These are phyloP conservation scores for Tadarida brasiliensis DNA, from an alignment of 2,797 vertebrate genomes.

Conservation along the genomic window DNA sequence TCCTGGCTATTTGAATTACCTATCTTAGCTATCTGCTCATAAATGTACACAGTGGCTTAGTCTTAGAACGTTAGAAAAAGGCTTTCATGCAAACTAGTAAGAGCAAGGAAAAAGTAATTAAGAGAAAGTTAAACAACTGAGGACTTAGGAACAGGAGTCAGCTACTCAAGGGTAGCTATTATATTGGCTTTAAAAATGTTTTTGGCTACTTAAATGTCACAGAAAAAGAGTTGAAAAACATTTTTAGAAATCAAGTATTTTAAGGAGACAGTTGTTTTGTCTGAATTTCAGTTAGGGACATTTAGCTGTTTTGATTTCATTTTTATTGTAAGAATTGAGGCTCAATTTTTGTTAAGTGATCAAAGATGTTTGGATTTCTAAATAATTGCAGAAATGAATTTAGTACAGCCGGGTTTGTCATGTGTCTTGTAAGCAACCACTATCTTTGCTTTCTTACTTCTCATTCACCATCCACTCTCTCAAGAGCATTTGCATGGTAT, in stretches of 20 bases:
- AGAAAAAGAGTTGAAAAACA: slow-evolving; percentile 8
- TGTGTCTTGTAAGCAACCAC: background rate
- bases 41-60: background rate
- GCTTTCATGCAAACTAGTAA: background rate
- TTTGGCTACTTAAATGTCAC: slow-evolving; percentile 23
- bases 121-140: slow-evolving; percentile 8
- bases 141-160: background rate
- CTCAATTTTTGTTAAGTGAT: background rate
- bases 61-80: background rate
- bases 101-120: slow-evolving; percentile 17
- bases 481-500: background rate
- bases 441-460: background rate
- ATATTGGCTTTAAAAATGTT: background rate
- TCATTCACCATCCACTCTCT: background rate
- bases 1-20: background rate
- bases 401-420: background rate
- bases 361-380: slow-evolving; percentile 15
- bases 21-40: background rate
- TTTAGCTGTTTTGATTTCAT: background rate
- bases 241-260: slow-evolving; percentile 40
- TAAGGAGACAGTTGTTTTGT: slow-evolving; percentile 23
- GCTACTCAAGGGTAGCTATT: background rate
- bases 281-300: background rate
- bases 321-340: background rate
- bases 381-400: slow-evolving; percentile 5